phyloP scores from a whole-genome alignment of 2,797 vertebrate genomes.

The Cossypha polioptera region DNA sequence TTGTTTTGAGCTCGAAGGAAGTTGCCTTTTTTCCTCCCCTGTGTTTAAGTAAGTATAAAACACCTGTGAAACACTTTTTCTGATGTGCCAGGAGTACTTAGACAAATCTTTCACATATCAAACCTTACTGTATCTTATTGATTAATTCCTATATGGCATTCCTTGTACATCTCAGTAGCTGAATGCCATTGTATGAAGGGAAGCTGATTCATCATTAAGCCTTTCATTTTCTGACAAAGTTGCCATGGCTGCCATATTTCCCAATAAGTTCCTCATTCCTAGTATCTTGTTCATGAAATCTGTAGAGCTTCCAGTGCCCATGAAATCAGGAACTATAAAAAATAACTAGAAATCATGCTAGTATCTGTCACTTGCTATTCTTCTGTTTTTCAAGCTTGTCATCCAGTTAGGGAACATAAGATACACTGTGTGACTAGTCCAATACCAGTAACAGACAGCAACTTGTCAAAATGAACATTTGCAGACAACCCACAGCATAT shows the following conservation, averaged over 20 bases:
- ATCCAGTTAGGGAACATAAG: conserved; percentile 54
- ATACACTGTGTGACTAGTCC: conserved; percentile 59
- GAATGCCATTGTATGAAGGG: background rate
- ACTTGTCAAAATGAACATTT: conserved; percentile 70
- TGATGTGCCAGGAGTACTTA: background rate
- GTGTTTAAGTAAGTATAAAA: background rate
- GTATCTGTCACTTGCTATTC: conserved; percentile 63
- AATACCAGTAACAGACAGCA: conserved; percentile 66
- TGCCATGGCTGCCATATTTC: background rate
- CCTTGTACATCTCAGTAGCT: background rate
- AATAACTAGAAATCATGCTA: conserved; percentile 54
- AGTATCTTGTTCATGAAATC: background rate
- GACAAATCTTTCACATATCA: background rate
- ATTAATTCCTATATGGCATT: background rate
- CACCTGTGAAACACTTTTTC: background rate
- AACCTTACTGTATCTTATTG: background rate
- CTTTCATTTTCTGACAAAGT: conserved; percentile 29
- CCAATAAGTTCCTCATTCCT: background rate
- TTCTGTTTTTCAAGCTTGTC: conserved; percentile 65
- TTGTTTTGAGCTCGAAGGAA: background rate
- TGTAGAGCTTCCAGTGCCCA: conserved; percentile 1
- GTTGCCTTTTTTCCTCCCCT: background rate
- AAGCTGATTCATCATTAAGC: background rate
- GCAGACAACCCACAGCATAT: conserved; percentile 57
- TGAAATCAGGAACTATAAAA: conserved; percentile 44